Evolutionary conservation across 2,888 invertebrate genomes (phyloP), one percentile per base, ranked within the genome.

Genomic region (Spodoptera picta): DNA sequence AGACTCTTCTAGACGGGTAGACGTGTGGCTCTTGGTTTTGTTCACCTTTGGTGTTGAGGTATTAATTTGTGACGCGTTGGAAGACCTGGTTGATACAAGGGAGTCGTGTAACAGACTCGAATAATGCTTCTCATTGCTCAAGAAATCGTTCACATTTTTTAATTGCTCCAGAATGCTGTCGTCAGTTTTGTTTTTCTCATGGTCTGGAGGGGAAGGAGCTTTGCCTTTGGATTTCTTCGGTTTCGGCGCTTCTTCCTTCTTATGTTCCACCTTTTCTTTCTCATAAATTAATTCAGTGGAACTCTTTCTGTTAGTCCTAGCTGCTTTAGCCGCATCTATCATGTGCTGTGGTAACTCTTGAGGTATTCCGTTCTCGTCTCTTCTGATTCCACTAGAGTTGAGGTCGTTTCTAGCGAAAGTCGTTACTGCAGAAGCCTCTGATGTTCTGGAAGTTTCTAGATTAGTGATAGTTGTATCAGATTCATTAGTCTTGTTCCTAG

Each of bases 331-430:
- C 0, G 97, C 97, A 57, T 97, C 96, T 65, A 96, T 91, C 92
- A 97, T 97, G 73, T 96, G 96, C 63, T 95, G 95, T 4, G 97
- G 97, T 73, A 97, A 93, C 81, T 97, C 97, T 81, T 96, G 95
- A 52, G 97, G 97, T 78, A 97, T 95, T 41, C 96, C 95, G 80
- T 96, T 93, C 71, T 95, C 90, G 77, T 95, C 95, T 76, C 96
- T 84, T 83, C 95, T 95, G 31, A 96, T 96, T 43, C 96, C 96
- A 60, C 96, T 95, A 45, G 95, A 95, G 78, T 95, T 95, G 1
- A 95, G 80, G 71, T 95, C 95, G 57, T 92, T 88, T 77, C 95
- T 90, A 48, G 90, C 83, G 65, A 94, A 94, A 44, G 84, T 85
- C 3, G 83, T 85, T 11, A 82, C 84, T 1, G 83, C 64, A 2